Evolutionary conservation across 64 coral and sea anemone species (phyloP), one percentile per base, ranked within the genome.

Genomic region (Anthopleura sola): DNA sequence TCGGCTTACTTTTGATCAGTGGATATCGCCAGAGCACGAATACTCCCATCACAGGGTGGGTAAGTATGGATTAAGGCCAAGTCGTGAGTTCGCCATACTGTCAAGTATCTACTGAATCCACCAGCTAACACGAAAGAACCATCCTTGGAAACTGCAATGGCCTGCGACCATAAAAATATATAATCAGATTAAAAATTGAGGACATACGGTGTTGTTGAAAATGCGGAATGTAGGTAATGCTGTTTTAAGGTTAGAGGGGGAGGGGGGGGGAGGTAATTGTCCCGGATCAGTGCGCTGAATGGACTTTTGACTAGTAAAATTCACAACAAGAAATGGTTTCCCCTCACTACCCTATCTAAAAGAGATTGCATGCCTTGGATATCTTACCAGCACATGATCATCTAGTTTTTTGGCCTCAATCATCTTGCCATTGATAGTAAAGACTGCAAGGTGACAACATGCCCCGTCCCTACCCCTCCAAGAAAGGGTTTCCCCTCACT

Each of bases 51-150:
- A 88, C 92, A 98, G 12, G 92, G 86, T 24, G 89, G 92, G 47
- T 94, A 98, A 8, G 90, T 90, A 79, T 98, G 96, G 1, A 98
- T 60, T 0, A 94, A 62, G 24, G 68, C 49, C 46, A 98, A 86
- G 64, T 98, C 96, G 51, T 94, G 62, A 17, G 90, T 98, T 3
- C 96, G 79, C 96, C 96, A 98, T 53, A 98, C 83, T 48, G 86
- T 87, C 49, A 98, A 84, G 75, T 91, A 92, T 62, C 93, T 84
- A 75, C 96, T 98, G 53, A 98, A 98, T 24, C 96, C 96, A 37
- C 96, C 96, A 75, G 92, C 87, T 60, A 92, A 78, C 49, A 98
- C 90, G 78, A 98, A 98, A 90, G 94, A 94, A 19, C 96, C 96
- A 32, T 98, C 96, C 49, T 89, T 91, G 49, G 90, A 91, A 71